These are phyloP conservation scores for Chrysomela aeneicollis DNA, from an alignment of 2,888 invertebrate species.

Conservation along the genomic window DNA sequence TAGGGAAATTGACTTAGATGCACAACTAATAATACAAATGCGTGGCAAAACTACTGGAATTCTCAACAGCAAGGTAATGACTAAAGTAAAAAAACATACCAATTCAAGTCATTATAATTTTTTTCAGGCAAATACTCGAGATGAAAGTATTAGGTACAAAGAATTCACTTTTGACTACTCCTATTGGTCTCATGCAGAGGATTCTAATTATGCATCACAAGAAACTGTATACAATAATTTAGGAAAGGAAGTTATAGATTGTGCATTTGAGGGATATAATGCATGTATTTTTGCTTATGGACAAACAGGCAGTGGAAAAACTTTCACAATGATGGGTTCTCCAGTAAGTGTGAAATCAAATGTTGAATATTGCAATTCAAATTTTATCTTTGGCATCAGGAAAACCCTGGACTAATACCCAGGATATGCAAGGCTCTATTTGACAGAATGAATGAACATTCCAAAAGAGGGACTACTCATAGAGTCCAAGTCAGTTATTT, in stretches of 20 bases:
- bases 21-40: conserved; percentile 86
- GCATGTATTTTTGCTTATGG: conserved; percentile 93
- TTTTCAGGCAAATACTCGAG: conserved; percentile 56
- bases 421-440: conserved; percentile 86
- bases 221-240: conserved; percentile 82
- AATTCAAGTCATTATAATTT: neutral
- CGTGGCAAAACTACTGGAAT: conserved; percentile 83
- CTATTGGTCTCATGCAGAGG: conserved; percentile 82
- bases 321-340: conserved; percentile 92
- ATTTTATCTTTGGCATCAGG: conserved; percentile 60
- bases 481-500: conserved; percentile 81
- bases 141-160: conserved; percentile 68
- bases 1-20: conserved; percentile 86
- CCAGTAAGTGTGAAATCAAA: conserved; percentile 62
- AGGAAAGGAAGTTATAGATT: conserved; percentile 80
- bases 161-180: conserved; percentile 91
- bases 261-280: conserved; percentile 86
- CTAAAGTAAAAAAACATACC: no score
- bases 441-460: conserved; percentile 80
- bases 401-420: conserved; percentile 84
- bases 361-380: conserved; percentile 1
- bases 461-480: conserved; percentile 83
- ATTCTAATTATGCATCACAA: conserved; percentile 81
- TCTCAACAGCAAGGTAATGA: conserved; percentile 73
- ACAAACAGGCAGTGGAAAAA: conserved; percentile 91